Base-by-base conservation (phyloP, 2,797 vertebrate genomes). In the Geotrypetes seraphini region DNA sequence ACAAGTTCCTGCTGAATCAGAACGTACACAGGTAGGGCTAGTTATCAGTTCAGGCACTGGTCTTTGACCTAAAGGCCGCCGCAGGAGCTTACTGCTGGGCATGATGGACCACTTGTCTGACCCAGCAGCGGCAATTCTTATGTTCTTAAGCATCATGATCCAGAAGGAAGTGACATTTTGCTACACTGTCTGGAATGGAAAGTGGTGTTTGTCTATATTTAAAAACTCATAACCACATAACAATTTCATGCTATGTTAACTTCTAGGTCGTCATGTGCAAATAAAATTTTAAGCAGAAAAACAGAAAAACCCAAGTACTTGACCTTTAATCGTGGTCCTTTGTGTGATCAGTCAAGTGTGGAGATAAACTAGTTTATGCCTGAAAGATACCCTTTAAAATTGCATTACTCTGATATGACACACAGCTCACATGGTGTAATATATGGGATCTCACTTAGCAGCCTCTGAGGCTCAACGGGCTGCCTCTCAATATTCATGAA, bases 291-390 rank as follows among this genome's bases (percentile, higher is more conserved):
- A 64, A 67, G 61, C 47, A 68, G 45, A 46, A 63, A 59, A 57
- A 55, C 6, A 56, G 61, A 55, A 47, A n/a, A 71, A 48, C 43
- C 40, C 47, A 63, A 49, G 39, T 64, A 74, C 63, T 75, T 82
- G 75, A 85, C 81, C 84, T 83, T 84, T 60, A 60, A 73, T 67
- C 60, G 59, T 56, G 63, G 57, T 60, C 52, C 65, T 69, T 76
- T 78, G 66, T 61, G 53, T 46, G 61, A 60, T 58, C 65, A 66
- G 40, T 60, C 50, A 53, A 67, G 70, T 67, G 53, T 63, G 57
- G 49, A 60, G 61, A 66, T 73, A 69, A 63, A 41, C 57, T 47
- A 52, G 59, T 56, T 55, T 58, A 49, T 38, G 53, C 42, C 43
- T 71, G 64, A 71, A 71, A 69, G 66, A 75, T 63, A 55, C 57